Percentiles rank a stretch among this genome's conserved stretches.
These are phyloP conservation scores for Drosophila erecta DNA, from an alignment of 1,140 invertebrate genomes.

Conservation along the genomic window DNA sequence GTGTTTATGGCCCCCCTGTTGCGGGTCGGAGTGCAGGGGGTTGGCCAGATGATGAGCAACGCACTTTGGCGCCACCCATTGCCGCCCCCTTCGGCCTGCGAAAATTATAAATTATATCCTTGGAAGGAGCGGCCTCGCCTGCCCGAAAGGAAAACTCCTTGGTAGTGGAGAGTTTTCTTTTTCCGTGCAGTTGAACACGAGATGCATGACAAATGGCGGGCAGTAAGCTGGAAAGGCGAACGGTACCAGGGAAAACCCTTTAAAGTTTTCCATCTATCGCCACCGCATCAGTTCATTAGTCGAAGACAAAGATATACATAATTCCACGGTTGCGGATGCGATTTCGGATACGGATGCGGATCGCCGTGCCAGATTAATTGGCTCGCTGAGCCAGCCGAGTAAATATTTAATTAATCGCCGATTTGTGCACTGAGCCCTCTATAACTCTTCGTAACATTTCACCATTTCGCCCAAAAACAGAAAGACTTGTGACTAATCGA, in stretches of 20 bases:
- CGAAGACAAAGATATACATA: conserved; percentile 55
- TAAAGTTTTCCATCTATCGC: conserved; percentile 39
- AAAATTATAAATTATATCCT: conserved; percentile 68
- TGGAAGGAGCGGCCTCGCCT: conserved; percentile 10
- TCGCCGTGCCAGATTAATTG: conserved; percentile 71
- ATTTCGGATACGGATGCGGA: conserved; percentile 6
- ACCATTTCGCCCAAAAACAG: conserved; percentile 26
- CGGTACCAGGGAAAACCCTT: conserved; percentile 16
- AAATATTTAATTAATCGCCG: conserved; percentile 79
- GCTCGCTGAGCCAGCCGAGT: conserved; percentile 45
- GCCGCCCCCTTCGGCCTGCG: conserved; percentile 13
- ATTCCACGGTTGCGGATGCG: conserved; percentile 16
- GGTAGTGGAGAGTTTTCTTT: conserved; percentile 53
- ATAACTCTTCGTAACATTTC: conserved; percentile 30
- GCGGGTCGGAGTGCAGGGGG: conserved; percentile 29
- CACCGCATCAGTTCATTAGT: conserved; percentile 66
- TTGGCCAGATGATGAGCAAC: conserved; percentile 54
- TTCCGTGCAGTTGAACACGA: conserved; percentile 83
- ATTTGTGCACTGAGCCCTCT: conserved; percentile 77
- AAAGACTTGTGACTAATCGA: conserved; percentile 81
- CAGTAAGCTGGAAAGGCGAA: conserved; percentile 19
- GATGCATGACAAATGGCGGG: conserved; percentile 73
- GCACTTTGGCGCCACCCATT: conserved; percentile 49
- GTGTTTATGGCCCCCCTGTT: conserved; percentile 70
- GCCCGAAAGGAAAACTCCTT: conserved; percentile 23